Evolutionary conservation across 2,888 invertebrate genomes (phyloP).

Genomic region (Alloscopus bannaensis): DNA sequence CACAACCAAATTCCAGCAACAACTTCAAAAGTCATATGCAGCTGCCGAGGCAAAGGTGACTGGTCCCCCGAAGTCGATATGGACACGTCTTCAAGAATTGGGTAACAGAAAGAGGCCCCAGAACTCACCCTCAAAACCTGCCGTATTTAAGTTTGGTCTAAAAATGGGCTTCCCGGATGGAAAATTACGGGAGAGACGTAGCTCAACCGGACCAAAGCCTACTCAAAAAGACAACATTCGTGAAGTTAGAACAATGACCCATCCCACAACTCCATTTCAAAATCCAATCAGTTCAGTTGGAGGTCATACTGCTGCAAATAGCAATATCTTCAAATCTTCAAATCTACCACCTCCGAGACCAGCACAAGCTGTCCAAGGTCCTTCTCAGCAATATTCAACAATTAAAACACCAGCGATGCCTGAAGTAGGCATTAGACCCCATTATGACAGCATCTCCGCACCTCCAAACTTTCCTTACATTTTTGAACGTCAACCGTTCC

Average conservation of each 20-base stretch:
- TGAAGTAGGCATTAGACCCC: neutral
- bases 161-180: slow-evolving; percentile 3
- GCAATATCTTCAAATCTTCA: neutral
- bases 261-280: neutral
- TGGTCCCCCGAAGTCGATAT: neutral
- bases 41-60: neutral
- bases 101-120: neutral
- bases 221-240: neutral
- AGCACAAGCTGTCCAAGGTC: too few relatives aligned
- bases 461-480: neutral
- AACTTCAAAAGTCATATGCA: neutral
- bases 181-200: neutral
- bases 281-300: neutral
- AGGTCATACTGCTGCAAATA: neutral
- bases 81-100: neutral
- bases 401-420: neutral
- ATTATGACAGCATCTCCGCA: neutral
- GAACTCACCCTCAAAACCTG: neutral
- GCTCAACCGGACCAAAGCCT: neutral
- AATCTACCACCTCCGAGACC: too few relatives aligned
- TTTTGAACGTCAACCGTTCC: neutral
- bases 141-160: neutral
- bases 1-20: neutral
- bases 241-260: neutral
- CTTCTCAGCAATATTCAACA: neutral